Base-by-base conservation (phyloP, 2,888 invertebrate genomes). In the Temnothorax unifasciatus region DNA sequence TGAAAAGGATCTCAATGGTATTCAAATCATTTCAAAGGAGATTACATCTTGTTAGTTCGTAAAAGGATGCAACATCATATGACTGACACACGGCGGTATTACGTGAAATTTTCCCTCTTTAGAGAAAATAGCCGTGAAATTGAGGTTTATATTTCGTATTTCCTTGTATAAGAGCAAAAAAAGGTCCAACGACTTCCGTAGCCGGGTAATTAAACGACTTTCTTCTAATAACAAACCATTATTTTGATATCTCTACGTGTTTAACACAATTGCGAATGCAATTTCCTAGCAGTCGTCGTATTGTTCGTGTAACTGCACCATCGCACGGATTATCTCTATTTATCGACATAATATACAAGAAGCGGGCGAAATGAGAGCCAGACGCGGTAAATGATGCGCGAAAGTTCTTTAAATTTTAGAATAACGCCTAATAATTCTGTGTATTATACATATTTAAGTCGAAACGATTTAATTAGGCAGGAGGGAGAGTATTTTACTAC, bases 41-140 rank as follows among this genome's bases (percentile, higher is more conserved):
- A 76, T 66, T 66, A 76, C 18, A 57, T 57, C n/a, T 76, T 59
- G 34, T 61, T 63, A 74, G 50, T 69, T 68, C 9, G 61, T 75
- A 83, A 73, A 57, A 47, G 47, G 52, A 59, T 71, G n/a, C 61
- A 57, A 52, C 38, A 38, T 74, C 2, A 50, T 29, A 61, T 52
- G 21, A 66, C 44, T 57, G 69, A 68, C 52, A 61, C 21, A 34
- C 13, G 15, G 25, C 15, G 66, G 18, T 41, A 52, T 73, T 38
- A 82, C n/a, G 4, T 47, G n/a, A 15, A 74, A 41, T 64, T 77
- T 47, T 47, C 21, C 8, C 18, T 71, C 6, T 79, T 71, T 34
- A 71, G 21, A 44, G 15, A 41, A 54, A 69, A 44, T 3, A 47
- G 11, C 15, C 25, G 29, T 54, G 34, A 69, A 57, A 77, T 57